phyloP scores from a whole-genome alignment of 2,797 vertebrate genomes.

The Pangasius larnaudii region DNA sequence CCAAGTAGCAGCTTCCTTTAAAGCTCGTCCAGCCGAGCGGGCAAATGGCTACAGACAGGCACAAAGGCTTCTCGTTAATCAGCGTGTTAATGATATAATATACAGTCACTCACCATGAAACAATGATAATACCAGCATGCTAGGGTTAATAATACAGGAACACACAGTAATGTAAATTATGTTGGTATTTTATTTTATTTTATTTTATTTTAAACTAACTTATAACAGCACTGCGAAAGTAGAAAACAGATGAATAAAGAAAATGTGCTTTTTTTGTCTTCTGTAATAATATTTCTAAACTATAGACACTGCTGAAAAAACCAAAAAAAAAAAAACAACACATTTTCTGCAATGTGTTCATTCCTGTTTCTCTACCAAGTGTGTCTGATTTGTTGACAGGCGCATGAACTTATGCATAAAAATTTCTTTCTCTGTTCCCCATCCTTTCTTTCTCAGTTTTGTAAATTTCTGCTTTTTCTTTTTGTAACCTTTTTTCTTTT shows the following conservation, averaged over 20 bases:
- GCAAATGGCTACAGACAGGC: constrained; percentile 71
- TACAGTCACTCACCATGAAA: not conserved
- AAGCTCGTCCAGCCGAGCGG: constrained; percentile 78
- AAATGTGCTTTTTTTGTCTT: not conserved
- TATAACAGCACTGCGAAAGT: too few relatives aligned
- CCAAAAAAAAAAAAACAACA: not conserved
- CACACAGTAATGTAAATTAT: not conserved
- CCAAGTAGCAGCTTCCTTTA: constrained; percentile 76
- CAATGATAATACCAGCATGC: not conserved
- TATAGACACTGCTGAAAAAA: not conserved
- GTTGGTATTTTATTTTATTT: too few relatives aligned
- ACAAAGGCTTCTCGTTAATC: not conserved
- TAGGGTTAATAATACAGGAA: not conserved
- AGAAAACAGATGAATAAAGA: too few relatives aligned
- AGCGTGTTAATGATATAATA: not conserved
- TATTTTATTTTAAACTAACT: too few relatives aligned
- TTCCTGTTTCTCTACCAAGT: not conserved
- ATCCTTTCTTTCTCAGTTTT: not conserved
- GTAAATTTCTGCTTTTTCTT: not conserved
- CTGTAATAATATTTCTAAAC: not conserved
- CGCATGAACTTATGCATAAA: not conserved
- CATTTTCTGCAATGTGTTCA: not conserved
- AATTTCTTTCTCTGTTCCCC: not conserved
- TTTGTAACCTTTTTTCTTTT: not conserved
- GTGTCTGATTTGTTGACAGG: not conserved